phyloP scores from a whole-genome alignment of 1,140 invertebrate genomes.

The Nebria ingens region DNA sequence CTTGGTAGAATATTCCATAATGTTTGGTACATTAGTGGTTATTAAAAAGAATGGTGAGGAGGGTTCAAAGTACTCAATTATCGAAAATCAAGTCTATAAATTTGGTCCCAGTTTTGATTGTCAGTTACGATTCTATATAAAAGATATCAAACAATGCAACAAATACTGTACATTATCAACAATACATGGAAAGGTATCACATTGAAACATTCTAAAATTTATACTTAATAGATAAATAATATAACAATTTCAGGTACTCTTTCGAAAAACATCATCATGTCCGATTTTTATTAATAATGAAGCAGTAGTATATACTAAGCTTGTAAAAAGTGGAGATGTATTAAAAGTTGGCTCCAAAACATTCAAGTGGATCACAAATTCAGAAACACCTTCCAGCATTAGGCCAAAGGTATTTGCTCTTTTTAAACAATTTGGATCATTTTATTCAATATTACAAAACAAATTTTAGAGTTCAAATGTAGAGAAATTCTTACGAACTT shows the following conservation, averaged over 20 bases:
- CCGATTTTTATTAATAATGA: neutral
- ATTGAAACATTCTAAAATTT: neutral
- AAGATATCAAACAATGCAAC: neutral
- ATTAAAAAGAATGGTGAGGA: neutral
- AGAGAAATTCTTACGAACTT: too few relatives aligned
- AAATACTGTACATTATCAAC: neutral
- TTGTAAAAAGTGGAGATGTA: neutral
- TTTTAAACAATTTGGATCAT: too few relatives aligned
- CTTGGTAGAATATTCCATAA: too few relatives aligned
- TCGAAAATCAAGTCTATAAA: neutral
- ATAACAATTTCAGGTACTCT: neutral
- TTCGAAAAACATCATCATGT: neutral
- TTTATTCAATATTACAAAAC: too few relatives aligned
- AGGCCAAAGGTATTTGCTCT: too few relatives aligned
- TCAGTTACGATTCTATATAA: neutral
- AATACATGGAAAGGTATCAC: neutral
- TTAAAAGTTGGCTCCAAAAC: neutral
- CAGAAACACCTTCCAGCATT: too few relatives aligned
- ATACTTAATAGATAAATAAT: neutral
- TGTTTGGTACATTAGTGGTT: neutral
- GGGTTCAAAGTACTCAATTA: neutral
- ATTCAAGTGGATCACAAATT: neutral
- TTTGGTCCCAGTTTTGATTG: neutral
- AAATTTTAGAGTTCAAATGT: too few relatives aligned
- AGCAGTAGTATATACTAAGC: neutral